These are phyloP conservation scores for Phytoseiulus persimilis DNA, from an alignment of 2,888 invertebrate species.

Conservation along the genomic window DNA sequence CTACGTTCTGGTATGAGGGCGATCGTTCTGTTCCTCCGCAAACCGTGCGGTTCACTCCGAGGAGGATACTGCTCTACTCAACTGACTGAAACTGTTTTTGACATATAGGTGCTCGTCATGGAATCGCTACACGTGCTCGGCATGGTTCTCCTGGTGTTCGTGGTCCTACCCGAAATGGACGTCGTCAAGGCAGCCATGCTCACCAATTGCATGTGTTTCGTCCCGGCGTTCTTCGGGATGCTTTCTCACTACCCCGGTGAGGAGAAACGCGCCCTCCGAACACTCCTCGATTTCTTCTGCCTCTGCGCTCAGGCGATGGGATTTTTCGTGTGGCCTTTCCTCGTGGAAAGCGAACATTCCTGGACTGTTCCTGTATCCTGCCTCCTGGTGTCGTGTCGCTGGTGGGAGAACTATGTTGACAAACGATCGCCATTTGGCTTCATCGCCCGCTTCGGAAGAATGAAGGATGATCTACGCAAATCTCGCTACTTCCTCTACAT, in stretches of 20 bases:
- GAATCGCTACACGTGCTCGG: constrained; percentile 84
- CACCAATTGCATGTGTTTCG: constrained; percentile 84
- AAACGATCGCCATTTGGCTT: constrained; percentile 70
- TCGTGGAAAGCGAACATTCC: constrained; percentile 50
- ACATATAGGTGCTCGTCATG: constrained; percentile 60
- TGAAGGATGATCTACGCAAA: constrained; percentile 68
- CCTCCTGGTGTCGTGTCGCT: constrained; percentile 76
- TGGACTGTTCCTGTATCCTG: constrained; percentile 80
- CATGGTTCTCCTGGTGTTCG: constrained; percentile 72
- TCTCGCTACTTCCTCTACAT: constrained; percentile 82
- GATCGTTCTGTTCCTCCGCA: too few species aligned
- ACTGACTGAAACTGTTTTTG: not conserved
- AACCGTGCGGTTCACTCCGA: too few species aligned
- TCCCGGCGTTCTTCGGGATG: constrained; percentile 73
- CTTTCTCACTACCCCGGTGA: constrained; percentile 74
- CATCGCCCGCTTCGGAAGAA: constrained; percentile 64
- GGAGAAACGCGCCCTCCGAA: constrained; percentile 45
- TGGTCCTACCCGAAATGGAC: constrained; percentile 80
- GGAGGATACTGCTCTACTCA: too few species aligned
- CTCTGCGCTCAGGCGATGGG: constrained; percentile 81
- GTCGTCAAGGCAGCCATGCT: constrained; percentile 91
- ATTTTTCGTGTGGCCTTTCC: constrained; percentile 76
- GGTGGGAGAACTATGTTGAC: constrained; percentile 97
- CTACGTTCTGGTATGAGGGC: too few species aligned
- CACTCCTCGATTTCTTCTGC: constrained; percentile 64